Conservation (phyloP, 2,888 invertebrate species). For the Acanthococcus lagerstroemiae region DNA sequence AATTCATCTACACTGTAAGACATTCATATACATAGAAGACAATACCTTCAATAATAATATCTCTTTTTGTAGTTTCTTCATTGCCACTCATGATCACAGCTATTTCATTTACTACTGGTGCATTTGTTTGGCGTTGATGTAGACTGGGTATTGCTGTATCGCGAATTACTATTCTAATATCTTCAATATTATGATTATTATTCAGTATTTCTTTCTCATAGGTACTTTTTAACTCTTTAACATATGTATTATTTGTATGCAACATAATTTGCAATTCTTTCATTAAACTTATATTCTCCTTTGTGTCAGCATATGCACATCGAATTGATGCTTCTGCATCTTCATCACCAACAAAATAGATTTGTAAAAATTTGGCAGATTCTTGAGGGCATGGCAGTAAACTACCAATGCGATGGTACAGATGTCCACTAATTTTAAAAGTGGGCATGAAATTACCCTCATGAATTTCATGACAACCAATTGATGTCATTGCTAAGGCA, state of each 20-base stretch:
- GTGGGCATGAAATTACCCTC: conserved; percentile 31
- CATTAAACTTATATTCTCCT: conserved; percentile 11
- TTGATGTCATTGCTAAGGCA: conserved; percentile 34
- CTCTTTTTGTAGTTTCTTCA: conserved; percentile 20
- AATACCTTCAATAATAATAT: not conserved
- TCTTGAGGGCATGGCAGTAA: conserved; percentile 31
- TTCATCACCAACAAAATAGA: conserved; percentile 34
- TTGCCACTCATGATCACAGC: conserved; percentile 38
- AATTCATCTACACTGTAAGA: too few species aligned
- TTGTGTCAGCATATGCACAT: conserved; percentile 5
- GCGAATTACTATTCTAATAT: conserved; percentile 31
- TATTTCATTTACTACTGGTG: conserved; percentile 36
- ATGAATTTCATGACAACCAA: conserved; percentile 29
- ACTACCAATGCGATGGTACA: conserved; percentile 35
- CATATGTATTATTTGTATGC: conserved; percentile 28
- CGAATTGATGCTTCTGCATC: conserved; percentile 23
- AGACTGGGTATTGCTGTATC: conserved; percentile 32
- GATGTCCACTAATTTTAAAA: conserved; percentile 36
- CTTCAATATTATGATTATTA: not conserved
- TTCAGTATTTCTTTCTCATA: conserved; percentile 24
- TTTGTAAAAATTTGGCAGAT: conserved; percentile 35
- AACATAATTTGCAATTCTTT: conserved; percentile 30
- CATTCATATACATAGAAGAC: too few species aligned
- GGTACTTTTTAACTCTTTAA: conserved; percentile 31
- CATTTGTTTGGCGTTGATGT: conserved; percentile 38